phyloP scores from a whole-genome alignment of 2,797 vertebrate species.

The Falco peregrinus region DNA sequence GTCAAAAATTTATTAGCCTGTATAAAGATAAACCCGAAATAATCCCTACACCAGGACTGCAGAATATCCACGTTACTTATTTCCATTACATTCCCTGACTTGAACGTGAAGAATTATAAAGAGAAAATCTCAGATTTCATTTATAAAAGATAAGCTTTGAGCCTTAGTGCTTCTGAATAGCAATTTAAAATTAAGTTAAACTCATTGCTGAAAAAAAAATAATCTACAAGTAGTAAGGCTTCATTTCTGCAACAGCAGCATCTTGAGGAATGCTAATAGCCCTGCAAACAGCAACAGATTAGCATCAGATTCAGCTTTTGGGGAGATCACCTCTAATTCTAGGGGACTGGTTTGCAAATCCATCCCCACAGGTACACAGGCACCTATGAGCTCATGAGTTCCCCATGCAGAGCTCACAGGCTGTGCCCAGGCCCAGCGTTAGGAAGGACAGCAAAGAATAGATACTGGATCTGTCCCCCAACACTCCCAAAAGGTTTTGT shows the following conservation, averaged over 20 bases:
- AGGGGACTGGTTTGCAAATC: neutral
- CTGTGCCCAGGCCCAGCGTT: neutral
- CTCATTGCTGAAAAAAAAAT: neutral
- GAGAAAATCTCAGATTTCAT: neutral
- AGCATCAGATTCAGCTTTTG: neutral
- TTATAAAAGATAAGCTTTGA: neutral
- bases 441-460: neutral
- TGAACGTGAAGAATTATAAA: neutral
- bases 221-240: neutral
- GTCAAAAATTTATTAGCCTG: neutral
- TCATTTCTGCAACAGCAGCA: neutral
- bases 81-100: neutral
- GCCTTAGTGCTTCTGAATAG: neutral
- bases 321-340: neutral
- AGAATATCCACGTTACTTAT: neutral
- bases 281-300: neutral
- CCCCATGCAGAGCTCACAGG: neutral
- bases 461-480: neutral
- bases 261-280: neutral
- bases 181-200: neutral
- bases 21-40: neutral
- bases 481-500: neutral
- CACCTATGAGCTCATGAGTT: neutral
- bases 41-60: neutral
- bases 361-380: neutral